phyloP scores from a whole-genome alignment of 2,797 vertebrate species.

The Acanthornis magna region DNA sequence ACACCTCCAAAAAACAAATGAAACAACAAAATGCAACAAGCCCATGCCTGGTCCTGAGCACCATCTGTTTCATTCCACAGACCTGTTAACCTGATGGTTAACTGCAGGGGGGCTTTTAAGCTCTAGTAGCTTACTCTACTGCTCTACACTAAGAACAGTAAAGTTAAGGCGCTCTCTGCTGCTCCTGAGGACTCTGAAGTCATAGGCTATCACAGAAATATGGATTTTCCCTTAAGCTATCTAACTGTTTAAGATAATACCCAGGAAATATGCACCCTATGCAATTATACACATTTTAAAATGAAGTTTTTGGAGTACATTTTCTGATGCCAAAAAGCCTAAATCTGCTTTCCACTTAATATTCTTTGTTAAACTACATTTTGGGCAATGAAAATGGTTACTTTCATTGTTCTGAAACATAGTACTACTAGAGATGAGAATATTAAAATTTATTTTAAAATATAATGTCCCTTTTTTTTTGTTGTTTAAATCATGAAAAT shows the following conservation, averaged over 20 bases:
- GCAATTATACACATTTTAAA: neutral
- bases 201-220: neutral
- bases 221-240: neutral
- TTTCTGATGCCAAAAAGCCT: neutral
- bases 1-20: neutral
- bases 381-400: neutral
- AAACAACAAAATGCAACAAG: neutral
- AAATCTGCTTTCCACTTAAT: neutral
- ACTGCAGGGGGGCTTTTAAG: neutral
- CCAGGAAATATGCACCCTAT: neutral
- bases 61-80: neutral
- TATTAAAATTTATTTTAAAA: neutral
- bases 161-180: neutral
- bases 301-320: neutral
- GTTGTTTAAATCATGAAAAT: neutral
- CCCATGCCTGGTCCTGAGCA: neutral
- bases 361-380: neutral
- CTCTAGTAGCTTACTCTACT: neutral
- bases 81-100: neutral
- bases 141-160: neutral
- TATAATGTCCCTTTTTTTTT: neutral
- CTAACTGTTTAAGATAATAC: neutral
- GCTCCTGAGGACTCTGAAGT: neutral
- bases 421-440: neutral
- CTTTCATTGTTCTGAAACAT: neutral